Percentiles rank a stretch among this genome's conserved stretches.
Evolutionary conservation across 2,888 invertebrate species (phyloP).

Genomic region (Pachycephus smyrnensis): DNA sequence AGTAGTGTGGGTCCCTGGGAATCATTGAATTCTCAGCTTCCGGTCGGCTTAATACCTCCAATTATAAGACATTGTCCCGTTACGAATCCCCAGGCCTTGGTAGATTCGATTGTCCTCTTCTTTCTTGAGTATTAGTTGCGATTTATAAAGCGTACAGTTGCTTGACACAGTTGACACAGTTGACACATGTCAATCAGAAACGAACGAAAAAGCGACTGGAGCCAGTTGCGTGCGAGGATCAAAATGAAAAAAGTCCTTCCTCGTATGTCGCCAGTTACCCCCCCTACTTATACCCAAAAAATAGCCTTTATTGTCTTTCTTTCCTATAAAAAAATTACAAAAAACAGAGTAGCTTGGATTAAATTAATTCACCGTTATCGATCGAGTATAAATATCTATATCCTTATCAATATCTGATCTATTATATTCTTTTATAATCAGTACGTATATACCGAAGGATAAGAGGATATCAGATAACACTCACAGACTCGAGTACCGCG

Average conservation of each 20-base stretch:
- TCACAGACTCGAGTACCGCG: background rate
- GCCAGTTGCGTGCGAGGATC: background rate
- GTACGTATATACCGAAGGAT: background rate
- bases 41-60: conserved; percentile 34
- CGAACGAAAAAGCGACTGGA: background rate
- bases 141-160: conserved; percentile 26
- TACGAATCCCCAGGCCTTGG: conserved; percentile 13
- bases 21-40: conserved; percentile 40
- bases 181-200: conserved; percentile 48
- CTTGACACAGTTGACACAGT: conserved; percentile 20
- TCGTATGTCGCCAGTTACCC: background rate
- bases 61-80: conserved; percentile 43
- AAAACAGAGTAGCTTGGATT: background rate
- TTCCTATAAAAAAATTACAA: background rate
- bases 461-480: background rate
- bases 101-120: background rate
- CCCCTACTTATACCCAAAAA: no score
- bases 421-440: background rate
- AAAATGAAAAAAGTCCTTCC: background rate
- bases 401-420: background rate
- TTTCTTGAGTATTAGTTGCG: conserved; percentile 35
- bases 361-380: background rate
- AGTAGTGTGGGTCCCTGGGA: conserved; percentile 28
- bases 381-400: background rate
- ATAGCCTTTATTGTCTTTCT: no score